Conservation (phyloP, 2,113 vertebrate genomes). For the Crotalus helleri region DNA sequence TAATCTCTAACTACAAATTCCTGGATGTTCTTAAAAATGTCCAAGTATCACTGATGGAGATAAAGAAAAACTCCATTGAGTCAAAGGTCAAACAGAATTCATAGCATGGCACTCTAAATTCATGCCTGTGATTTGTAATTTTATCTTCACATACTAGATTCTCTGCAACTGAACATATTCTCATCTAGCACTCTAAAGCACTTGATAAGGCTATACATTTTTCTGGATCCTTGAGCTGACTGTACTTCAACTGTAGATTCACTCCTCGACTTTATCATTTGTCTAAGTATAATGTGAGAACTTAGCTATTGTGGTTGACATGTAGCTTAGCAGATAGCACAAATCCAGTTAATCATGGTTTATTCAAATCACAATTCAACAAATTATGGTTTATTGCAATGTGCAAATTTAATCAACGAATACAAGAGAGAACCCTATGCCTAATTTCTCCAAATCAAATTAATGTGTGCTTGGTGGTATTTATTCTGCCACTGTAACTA, state of each 20-base stretch:
- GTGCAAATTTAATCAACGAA: neutral
- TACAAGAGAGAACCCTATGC: neutral
- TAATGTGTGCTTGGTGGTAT: neutral
- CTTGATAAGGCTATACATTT: neutral
- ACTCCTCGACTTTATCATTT: neutral
- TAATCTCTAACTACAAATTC: neutral
- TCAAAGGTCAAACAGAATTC: neutral
- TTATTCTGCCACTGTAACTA: neutral
- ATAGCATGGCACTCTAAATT: constrained; percentile 3
- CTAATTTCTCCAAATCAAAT: neutral
- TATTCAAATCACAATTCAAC: neutral
- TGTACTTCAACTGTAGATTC: neutral
- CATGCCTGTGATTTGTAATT: neutral
- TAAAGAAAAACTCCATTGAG: neutral
- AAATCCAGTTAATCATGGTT: neutral
- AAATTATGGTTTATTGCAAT: neutral
- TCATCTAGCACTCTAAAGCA: neutral
- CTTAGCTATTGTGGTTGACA: neutral
- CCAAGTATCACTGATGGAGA: neutral
- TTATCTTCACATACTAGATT: neutral
- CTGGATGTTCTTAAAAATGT: neutral
- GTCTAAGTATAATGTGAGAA: neutral
- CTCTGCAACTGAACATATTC: neutral
- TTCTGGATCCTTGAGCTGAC: neutral
- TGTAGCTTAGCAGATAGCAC: neutral